Conservation (phyloP, 2,888 invertebrate genomes). For the Camptogramma bilineatum region DNA sequence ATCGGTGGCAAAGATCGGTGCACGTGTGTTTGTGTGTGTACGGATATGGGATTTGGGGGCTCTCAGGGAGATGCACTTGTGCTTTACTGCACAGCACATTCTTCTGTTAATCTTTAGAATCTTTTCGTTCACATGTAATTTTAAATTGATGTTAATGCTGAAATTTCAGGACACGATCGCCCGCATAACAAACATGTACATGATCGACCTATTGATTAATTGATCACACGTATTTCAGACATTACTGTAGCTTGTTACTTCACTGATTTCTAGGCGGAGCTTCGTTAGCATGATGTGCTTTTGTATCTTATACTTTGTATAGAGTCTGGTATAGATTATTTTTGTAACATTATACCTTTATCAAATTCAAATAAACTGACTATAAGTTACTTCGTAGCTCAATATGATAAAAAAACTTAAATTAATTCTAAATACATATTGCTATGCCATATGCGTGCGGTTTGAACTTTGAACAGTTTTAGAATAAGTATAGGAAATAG, state of each 20-base stretch:
- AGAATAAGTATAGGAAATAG: neutral
- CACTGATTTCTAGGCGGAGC: neutral
- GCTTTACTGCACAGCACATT: neutral
- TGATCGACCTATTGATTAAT: constrained; percentile 8
- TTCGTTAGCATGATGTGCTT: neutral
- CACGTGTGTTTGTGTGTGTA: constrained; percentile 54
- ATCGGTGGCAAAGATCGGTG: constrained; percentile 72
- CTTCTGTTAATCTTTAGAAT: neutral
- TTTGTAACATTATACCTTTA: neutral
- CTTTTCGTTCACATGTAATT: neutral
- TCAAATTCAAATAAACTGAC: neutral
- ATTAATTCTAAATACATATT: neutral
- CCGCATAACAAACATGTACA: constrained; percentile 25
- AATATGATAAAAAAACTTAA: neutral
- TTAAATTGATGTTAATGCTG: constrained; percentile 6
- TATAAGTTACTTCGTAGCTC: neutral
- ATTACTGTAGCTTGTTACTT: neutral
- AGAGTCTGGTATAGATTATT: too few species aligned
- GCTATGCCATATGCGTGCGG: neutral
- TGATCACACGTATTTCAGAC: constrained; percentile 12
- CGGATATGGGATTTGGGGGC: constrained; percentile 53
- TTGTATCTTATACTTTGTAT: too few species aligned
- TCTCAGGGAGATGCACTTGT: constrained; percentile 31
- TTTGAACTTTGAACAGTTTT: neutral
- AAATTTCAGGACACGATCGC: constrained; percentile 28